Evolutionary conservation across 2,113 vertebrate genomes (phyloP).

Genomic region (Siniperca knerii): DNA sequence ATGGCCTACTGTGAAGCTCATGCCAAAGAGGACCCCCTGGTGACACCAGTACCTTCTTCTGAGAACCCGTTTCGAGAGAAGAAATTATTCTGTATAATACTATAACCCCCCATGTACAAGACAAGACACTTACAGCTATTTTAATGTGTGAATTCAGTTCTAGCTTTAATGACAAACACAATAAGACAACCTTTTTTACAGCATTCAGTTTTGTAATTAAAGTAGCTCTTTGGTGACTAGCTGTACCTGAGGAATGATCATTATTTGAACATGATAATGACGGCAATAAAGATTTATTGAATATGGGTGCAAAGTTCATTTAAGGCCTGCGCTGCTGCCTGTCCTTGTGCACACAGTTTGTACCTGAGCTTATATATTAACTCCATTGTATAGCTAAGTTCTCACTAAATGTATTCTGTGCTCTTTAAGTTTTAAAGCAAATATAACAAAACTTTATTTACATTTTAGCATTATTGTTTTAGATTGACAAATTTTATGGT

Average conservation of each 20-base stretch:
- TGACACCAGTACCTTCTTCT: slow-evolving; percentile 86
- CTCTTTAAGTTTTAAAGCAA: background rate
- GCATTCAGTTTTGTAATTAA: slow-evolving; percentile 32
- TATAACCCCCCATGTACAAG: slow-evolving; percentile 73
- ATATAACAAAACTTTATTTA: background rate
- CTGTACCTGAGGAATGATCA: background rate
- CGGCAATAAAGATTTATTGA: slow-evolving; percentile 71
- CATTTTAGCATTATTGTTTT: background rate
- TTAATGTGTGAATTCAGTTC: slow-evolving; percentile 8
- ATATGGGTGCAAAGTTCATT: slow-evolving; percentile 79
- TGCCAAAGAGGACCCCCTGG: slow-evolving; percentile 89
- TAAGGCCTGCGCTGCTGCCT: background rate
- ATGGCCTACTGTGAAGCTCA: slow-evolving; percentile 90
- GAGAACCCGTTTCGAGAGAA: slow-evolving; percentile 92
- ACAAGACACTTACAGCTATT: background rate
- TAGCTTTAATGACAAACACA: slow-evolving; percentile 1
- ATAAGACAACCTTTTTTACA: background rate
- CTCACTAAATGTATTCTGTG: background rate
- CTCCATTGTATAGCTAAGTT: slow-evolving; percentile 5
- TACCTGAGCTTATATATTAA: slow-evolving; percentile 79
- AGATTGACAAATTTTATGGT: background rate
- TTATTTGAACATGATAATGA: slow-evolving; percentile 29
- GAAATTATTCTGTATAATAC: slow-evolving; percentile 88
- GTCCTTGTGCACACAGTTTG: slow-evolving; percentile 46
- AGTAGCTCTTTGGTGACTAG: background rate